Conservation (phyloP, 23 tunicate genomes). For the Pegea sp. region DNA sequence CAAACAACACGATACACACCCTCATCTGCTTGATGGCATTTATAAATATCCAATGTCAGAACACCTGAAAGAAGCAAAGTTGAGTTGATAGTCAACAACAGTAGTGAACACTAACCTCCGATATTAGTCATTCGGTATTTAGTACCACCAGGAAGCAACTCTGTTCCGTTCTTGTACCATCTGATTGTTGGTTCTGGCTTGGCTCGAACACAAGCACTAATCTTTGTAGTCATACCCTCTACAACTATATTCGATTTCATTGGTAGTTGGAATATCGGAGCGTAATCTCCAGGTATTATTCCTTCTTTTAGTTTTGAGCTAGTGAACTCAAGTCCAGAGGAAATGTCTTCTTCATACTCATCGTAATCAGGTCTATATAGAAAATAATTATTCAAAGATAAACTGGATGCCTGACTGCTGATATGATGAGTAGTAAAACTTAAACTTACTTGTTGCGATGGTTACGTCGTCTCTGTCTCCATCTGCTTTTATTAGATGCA, state of each 20-base stretch:
- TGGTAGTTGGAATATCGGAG: slow-evolving; percentile 86
- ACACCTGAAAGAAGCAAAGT: slow-evolving; percentile 10
- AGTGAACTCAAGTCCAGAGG: slow-evolving; percentile 90
- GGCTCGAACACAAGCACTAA: slow-evolving; percentile 77
- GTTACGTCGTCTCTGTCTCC: slow-evolving; percentile 20
- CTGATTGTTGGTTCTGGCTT: slow-evolving; percentile 83
- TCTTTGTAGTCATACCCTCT: slow-evolving; percentile 75
- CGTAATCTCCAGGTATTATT: slow-evolving; percentile 45
- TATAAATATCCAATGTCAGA: slow-evolving; percentile 26
- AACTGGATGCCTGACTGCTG: neutral
- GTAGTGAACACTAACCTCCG: slow-evolving; percentile 27
- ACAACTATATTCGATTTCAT: slow-evolving; percentile 80
- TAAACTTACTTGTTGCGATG: neutral
- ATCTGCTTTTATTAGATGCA: slow-evolving; percentile 22
- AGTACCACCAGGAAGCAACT: slow-evolving; percentile 45
- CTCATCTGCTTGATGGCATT: slow-evolving; percentile 52
- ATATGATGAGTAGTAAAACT: neutral
- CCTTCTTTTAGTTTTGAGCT: slow-evolving; percentile 42
- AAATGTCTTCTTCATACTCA: slow-evolving; percentile 85
- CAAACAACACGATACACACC: slow-evolving; percentile 75
- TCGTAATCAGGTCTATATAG: no score
- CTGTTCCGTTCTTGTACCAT: slow-evolving; percentile 80
- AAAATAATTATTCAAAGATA: no score
- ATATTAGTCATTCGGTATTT: slow-evolving; percentile 68
- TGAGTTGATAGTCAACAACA: neutral